These are phyloP conservation scores for Tetraodon nigroviridis DNA, from an alignment of 2,113 vertebrate genomes.

Conservation along the genomic window DNA sequence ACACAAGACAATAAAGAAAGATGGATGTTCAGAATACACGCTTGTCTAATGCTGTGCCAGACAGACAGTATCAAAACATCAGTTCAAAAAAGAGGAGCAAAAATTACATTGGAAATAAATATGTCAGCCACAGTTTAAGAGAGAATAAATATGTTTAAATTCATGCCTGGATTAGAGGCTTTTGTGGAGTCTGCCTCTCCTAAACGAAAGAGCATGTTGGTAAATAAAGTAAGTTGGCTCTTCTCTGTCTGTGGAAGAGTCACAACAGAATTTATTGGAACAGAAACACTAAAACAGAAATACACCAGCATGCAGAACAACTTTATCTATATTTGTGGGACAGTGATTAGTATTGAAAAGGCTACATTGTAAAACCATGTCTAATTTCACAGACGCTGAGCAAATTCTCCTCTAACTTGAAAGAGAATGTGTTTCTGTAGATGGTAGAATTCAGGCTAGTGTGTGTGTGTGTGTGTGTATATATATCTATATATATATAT, in stretches of 20 bases:
- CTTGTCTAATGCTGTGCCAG: not conserved
- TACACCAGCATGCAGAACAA: conserved; percentile 12
- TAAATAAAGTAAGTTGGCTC: no score
- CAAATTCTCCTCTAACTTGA: conserved; percentile 66
- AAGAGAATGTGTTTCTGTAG: conserved; percentile 47
- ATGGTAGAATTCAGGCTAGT: conserved; percentile 43
- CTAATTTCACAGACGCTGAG: conserved; percentile 74
- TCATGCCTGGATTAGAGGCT: no score
- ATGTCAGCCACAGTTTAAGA: not conserved
- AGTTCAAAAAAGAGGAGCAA: not conserved
- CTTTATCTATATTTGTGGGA: conserved; percentile 38
- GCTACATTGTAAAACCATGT: conserved; percentile 63
- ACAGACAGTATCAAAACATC: not conserved
- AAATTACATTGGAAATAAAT: not conserved
- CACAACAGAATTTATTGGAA: not conserved
- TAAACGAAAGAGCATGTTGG: no score
- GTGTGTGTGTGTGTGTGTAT: conserved; percentile 18
- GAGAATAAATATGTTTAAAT: no score
- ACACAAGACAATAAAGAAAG: not conserved
- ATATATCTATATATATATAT: no score
- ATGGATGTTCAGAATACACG: not conserved
- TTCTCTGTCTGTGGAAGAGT: no score
- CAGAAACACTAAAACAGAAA: not conserved
- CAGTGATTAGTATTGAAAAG: conserved; percentile 69
- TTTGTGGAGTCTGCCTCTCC: no score